A percentile compares a stretch with the other conserved stretches of the same genome.
These are phyloP conservation scores for Ypsolopha sequella DNA, from an alignment of 2,888 invertebrate genomes.

Conservation along the genomic window DNA sequence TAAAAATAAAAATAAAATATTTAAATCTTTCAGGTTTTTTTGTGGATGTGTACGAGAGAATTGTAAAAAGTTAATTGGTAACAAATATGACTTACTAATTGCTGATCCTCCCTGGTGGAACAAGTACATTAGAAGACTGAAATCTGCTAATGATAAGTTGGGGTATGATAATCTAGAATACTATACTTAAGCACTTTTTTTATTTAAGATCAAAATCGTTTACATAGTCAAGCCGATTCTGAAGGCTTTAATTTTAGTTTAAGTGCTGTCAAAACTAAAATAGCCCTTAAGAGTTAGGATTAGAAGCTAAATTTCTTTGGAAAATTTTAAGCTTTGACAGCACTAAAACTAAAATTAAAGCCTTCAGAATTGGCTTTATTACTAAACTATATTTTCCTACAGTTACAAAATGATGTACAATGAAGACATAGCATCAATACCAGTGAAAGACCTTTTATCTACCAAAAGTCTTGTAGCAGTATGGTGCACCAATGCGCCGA, in stretches of 20 bases:
- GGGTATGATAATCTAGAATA: constrained; percentile 47
- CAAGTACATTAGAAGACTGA: constrained; percentile 89
- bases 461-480: constrained; percentile 79
- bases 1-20: too few species aligned
- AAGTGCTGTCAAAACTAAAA: too few species aligned
- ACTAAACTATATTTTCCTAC: constrained; percentile 14
- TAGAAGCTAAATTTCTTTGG: too few species aligned
- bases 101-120: constrained; percentile 98
- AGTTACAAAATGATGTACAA: constrained; percentile 87
- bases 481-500: constrained; percentile 92
- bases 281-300: too few species aligned
- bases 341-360: too few species aligned
- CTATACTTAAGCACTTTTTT: constrained; percentile 8
- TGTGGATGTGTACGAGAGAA: constrained; percentile 70
- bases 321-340: too few species aligned
- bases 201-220: too few species aligned
- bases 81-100: constrained; percentile 82
- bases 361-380: too few species aligned
- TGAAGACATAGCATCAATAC: constrained; percentile 78
- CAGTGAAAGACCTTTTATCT: constrained; percentile 73
- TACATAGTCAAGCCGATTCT: too few species aligned
- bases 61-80: constrained; percentile 47
- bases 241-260: too few species aligned
- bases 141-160: constrained; percentile 69
- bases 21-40: constrained; percentile 68